These are phyloP conservation scores for Garrulus glandarius DNA, from an alignment of 2,797 vertebrate genomes.

Conservation along the genomic window DNA sequence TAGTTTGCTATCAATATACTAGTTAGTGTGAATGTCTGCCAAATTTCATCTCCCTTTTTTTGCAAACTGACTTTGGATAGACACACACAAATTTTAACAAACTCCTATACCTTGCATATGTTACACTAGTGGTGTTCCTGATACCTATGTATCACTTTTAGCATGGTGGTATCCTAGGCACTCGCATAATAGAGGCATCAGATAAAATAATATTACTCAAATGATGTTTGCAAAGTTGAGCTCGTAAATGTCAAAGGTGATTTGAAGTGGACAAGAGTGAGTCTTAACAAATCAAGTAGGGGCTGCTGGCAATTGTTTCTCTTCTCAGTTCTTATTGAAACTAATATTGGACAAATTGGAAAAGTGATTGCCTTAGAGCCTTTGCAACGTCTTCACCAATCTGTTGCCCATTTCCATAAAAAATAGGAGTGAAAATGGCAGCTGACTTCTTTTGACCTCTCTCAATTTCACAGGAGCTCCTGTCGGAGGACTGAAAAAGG, in stretches of 20 bases:
- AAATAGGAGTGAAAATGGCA: conserved; percentile 70
- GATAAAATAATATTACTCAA: conserved; percentile 62
- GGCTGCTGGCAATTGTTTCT: conserved; percentile 68
- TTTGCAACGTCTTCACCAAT: conserved; percentile 67
- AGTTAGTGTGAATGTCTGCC: not conserved
- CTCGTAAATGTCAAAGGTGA: conserved; percentile 66
- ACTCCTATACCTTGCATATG: not conserved
- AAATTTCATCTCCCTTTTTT: not conserved
- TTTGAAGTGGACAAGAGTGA: conserved; percentile 66
- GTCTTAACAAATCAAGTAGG: conserved; percentile 69
- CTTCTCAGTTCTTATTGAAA: conserved; percentile 72
- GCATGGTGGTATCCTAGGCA: not conserved
- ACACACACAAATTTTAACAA: not conserved
- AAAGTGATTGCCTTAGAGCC: conserved; percentile 73
- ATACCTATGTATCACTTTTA: not conserved
- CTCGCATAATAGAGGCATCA: conserved; percentile 19
- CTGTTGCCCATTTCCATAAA: conserved; percentile 68
- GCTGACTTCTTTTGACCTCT: conserved; percentile 68
- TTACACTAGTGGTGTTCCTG: not conserved
- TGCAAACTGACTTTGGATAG: not conserved
- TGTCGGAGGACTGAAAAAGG: conserved; percentile 54
- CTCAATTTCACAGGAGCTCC: conserved; percentile 61
- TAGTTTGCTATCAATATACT: not conserved
- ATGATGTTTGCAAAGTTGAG: conserved; percentile 53
- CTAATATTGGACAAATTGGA: conserved; percentile 75